phyloP scores from a whole-genome alignment of 2,797 vertebrate species.

The Trachops cirrhosus region DNA sequence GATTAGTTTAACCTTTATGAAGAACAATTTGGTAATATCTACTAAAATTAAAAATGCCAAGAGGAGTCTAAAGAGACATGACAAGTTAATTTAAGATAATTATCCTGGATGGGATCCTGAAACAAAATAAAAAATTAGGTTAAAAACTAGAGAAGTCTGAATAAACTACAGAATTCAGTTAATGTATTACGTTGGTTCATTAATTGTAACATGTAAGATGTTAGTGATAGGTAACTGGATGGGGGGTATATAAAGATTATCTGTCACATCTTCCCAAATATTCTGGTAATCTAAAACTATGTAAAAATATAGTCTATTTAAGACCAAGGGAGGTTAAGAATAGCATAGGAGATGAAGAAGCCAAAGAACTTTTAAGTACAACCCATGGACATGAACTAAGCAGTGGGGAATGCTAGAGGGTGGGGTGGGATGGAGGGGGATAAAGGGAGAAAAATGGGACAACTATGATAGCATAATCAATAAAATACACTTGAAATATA shows the following conservation, averaged over 20 bases:
- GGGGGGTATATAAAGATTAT: not conserved
- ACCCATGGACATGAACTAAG: too few species aligned
- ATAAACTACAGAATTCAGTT: not conserved
- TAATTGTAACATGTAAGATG: not conserved
- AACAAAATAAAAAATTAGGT: not conserved
- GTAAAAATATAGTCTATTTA: not conserved
- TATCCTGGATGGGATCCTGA: not conserved
- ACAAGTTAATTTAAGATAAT: not conserved
- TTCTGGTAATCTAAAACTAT: not conserved
- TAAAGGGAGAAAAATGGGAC: too few species aligned
- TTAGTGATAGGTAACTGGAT: not conserved
- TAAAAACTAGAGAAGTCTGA: not conserved
- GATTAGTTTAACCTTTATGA: not conserved
- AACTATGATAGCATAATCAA: too few species aligned
- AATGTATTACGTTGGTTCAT: not conserved
- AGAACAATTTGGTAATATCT: not conserved
- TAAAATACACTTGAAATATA: not conserved
- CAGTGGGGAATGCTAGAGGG: too few species aligned
- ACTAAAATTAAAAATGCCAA: constrained; percentile 15
- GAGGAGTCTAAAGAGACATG: not conserved
- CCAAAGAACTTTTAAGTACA: too few species aligned
- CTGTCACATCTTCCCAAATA: not conserved
- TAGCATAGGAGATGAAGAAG: too few species aligned
- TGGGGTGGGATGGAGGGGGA: too few species aligned
- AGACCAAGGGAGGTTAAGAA: not conserved